These are phyloP conservation scores for Micrasema longulum DNA, from an alignment of 1,140 invertebrate species.

Conservation along the genomic window DNA sequence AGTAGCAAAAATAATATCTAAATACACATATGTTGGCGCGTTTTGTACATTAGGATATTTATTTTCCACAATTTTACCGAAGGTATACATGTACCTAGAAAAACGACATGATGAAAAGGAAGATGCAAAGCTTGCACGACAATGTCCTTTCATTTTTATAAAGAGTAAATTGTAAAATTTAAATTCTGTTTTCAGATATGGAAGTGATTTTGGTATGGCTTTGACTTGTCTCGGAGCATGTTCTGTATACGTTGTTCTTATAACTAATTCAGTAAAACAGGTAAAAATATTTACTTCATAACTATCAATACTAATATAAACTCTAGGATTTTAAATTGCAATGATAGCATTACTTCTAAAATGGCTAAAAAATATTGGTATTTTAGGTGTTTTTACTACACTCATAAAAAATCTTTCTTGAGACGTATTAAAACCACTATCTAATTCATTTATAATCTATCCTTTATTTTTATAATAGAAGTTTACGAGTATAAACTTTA, in stretches of 20 bases:
- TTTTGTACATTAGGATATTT: background rate
- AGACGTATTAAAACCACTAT: background rate
- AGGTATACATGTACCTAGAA: background rate
- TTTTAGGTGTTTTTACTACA: background rate
- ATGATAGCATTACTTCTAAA: background rate
- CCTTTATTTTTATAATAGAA: too few relatives aligned
- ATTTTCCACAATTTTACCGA: background rate
- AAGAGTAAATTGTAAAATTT: background rate
- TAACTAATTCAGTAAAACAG: conserved; percentile 71
- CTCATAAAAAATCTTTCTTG: background rate
- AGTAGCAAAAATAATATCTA: background rate
- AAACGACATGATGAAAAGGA: background rate
- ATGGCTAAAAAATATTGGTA: background rate
- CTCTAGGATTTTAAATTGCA: background rate
- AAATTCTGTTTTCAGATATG: conserved; percentile 64
- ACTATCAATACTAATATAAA: background rate
- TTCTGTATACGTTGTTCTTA: conserved; percentile 82
- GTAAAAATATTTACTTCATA: background rate
- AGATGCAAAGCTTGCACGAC: background rate
- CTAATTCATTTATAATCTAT: background rate
- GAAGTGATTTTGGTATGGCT: conserved; percentile 74
- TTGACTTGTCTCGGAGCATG: conserved; percentile 78
- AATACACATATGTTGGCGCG: background rate
- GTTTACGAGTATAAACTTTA: too few relatives aligned
- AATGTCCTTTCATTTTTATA: background rate